Percentiles rank a stretch among this genome's conserved stretches.
Evolutionary conservation across 2,797 vertebrate species (phyloP).

Genomic region (Champsocephalus esox): DNA sequence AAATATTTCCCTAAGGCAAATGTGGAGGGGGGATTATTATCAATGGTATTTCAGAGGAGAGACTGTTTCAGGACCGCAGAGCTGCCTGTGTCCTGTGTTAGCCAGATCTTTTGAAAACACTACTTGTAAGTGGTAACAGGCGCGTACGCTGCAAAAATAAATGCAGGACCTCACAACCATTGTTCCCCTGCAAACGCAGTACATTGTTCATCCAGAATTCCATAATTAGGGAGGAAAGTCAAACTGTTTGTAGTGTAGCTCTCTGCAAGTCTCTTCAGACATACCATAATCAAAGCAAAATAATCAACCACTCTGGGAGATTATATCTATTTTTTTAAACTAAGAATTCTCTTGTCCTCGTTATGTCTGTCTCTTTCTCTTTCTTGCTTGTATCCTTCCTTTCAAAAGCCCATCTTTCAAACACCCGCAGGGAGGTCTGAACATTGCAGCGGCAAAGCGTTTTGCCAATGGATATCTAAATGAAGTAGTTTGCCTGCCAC

Average conservation of each 20-base stretch:
- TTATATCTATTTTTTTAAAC: constrained; percentile 65
- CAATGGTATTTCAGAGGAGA: constrained; percentile 69
- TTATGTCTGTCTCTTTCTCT: constrained; percentile 43
- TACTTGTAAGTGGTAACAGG: constrained; percentile 80
- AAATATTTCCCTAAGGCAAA: constrained; percentile 57
- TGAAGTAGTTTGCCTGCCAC: constrained; percentile 52
- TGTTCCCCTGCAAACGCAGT: constrained; percentile 70
- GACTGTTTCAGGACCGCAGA: constrained; percentile 57
- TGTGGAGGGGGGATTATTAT: constrained; percentile 57
- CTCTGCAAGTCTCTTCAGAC: constrained; percentile 74
- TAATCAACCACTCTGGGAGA: constrained; percentile 79
- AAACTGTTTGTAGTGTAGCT: constrained; percentile 79
- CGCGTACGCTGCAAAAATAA: constrained; percentile 79
- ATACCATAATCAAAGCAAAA: constrained; percentile 84
- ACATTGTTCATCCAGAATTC: constrained; percentile 81
- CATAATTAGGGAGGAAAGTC: constrained; percentile 86
- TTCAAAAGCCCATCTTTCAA: constrained; percentile 66
- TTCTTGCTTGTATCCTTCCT: constrained; percentile 49
- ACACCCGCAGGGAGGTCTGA: constrained; percentile 61
- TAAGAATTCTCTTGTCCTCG: constrained; percentile 47
- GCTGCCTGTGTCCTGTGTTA: constrained; percentile 56
- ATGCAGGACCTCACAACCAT: constrained; percentile 76
- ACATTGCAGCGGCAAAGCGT: constrained; percentile 42
- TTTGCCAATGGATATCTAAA: constrained; percentile 73
- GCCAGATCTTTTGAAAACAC: constrained; percentile 75